phyloP scores from a whole-genome alignment of 2,888 invertebrate genomes.

The Poecilus cupreus region DNA sequence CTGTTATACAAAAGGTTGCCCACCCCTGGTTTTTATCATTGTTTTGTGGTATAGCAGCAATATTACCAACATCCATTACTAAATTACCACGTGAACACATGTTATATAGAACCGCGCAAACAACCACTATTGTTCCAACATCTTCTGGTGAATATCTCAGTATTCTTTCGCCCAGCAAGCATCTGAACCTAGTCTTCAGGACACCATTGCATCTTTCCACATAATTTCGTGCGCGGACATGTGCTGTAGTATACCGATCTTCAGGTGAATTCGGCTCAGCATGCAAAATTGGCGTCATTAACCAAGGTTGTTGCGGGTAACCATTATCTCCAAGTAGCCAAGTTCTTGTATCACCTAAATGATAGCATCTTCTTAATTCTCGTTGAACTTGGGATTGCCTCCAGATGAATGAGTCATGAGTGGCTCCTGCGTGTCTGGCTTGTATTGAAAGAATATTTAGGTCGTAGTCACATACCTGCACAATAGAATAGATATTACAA shows the following conservation, averaged over 20 bases:
- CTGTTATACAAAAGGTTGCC: too few species aligned
- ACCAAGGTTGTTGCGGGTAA: conserved; percentile 64
- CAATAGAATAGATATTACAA: neutral
- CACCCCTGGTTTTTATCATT: too few species aligned
- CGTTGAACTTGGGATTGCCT: neutral
- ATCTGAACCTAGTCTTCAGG: conserved; percentile 65
- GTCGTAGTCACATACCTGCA: conserved; percentile 60
- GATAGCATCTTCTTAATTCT: neutral
- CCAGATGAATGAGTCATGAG: conserved; percentile 56
- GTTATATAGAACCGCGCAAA: conserved; percentile 64
- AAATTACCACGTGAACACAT: too few species aligned
- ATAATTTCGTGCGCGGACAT: conserved; percentile 61
- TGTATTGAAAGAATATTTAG: conserved; percentile 61
- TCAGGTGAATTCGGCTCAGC: conserved; percentile 60
- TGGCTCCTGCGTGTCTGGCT: conserved; percentile 51
- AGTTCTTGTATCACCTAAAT: neutral
- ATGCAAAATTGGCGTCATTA: conserved; percentile 63
- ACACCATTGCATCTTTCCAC: conserved; percentile 64
- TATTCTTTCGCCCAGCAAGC: conserved; percentile 62
- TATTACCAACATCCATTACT: too few species aligned
- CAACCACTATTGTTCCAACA: conserved; percentile 63
- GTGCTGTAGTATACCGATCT: conserved; percentile 61
- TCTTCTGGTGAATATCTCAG: conserved; percentile 64
- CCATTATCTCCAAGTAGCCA: conserved; percentile 63
- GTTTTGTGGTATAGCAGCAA: too few species aligned